Evolutionary conservation across 2,888 invertebrate genomes (phyloP), one percentile per base, ranked within the genome.

Genomic region (Eudasyphora cyanicolor): DNA sequence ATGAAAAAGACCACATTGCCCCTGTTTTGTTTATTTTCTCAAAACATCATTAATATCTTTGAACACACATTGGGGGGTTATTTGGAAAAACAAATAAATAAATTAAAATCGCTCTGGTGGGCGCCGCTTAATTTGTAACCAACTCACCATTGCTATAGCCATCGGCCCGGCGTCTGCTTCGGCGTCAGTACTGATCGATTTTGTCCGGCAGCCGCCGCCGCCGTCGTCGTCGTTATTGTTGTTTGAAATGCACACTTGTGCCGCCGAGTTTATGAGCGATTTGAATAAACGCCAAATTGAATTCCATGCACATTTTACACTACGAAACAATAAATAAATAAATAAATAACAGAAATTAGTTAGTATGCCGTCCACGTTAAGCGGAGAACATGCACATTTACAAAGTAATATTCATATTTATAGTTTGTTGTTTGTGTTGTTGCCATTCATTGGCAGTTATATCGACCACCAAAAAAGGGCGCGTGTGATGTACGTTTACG

Each of bases 271-370:
- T 84, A 84, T 81, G 32, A 45, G 17, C 75, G 74, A 75, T 84
- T 84, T 84, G 80, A 75, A 80, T 71, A 60, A 78, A 78, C 57
- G 81, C 84, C 84, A 84, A 81, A 83, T 74, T 42, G 38, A 77
- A 79, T 84, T 78, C 60, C 71, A 75, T 78, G 64, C 74, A 84
- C 21, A 54, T 29, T 67, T 38, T 45, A 14, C 45, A 62, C 32
- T 32, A 32, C 60, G 60, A 29, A 32, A 62, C 60, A 32, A 62
- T 45, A 45, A 45, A 45, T 45, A 45, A 45, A 45, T n/a, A 45
- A 45, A 45, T n/a, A n/a, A n/a, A n/a, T n/a, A n/a, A n/a, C n/a
- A n/a, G n/a, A n/a, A n/a, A n/a, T n/a, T n/a, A n/a, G n/a, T n/a
- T n/a, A n/a, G n/a, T n/a, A n/a, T n/a, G n/a, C n/a, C n/a, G n/a